Percentiles rank a stretch among this genome's conserved stretches.
Evolutionary conservation across 2,113 vertebrate genomes (phyloP).

Genomic region (Otocyon megalotis): DNA sequence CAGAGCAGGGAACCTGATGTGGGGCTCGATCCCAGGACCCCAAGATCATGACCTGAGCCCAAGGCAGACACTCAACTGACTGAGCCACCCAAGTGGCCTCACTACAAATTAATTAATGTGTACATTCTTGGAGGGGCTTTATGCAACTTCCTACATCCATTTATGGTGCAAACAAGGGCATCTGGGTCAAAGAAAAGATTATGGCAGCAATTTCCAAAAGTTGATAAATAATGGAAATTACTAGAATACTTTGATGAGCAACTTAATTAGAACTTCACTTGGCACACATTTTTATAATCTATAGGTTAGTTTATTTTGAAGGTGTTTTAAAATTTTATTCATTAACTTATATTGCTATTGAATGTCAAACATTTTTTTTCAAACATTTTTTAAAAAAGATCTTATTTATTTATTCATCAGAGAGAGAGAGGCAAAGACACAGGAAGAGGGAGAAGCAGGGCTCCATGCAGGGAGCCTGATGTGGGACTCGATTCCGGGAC

Average conservation of each 20-base stretch:
- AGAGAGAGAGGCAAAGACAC: no score
- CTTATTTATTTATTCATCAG: no score
- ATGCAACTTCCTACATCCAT: neutral
- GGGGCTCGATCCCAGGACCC: no score
- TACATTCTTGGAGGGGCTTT: constrained; percentile 32
- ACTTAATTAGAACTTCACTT: neutral
- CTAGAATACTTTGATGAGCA: neutral
- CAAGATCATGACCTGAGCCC: no score
- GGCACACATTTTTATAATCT: constrained; percentile 27
- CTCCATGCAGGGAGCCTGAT: no score
- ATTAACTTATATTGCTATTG: constrained; percentile 27
- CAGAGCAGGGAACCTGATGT: no score
- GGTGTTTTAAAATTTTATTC: constrained; percentile 1
- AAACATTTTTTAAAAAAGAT: no score
- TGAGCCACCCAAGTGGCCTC: no score
- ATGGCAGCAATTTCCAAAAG: constrained; percentile 2
- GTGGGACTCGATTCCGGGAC: no score
- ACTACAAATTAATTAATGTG: neutral
- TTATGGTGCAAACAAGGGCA: constrained; percentile 33
- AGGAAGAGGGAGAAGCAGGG: no score
- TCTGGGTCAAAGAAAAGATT: constrained; percentile 25
- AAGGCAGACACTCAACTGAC: no score
- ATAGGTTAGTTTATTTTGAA: neutral
- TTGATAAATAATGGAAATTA: constrained; percentile 29
- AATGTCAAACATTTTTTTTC: neutral